Evolutionary conservation across 2,888 invertebrate genomes (phyloP).

Genomic region (Anaspis maculata): DNA sequence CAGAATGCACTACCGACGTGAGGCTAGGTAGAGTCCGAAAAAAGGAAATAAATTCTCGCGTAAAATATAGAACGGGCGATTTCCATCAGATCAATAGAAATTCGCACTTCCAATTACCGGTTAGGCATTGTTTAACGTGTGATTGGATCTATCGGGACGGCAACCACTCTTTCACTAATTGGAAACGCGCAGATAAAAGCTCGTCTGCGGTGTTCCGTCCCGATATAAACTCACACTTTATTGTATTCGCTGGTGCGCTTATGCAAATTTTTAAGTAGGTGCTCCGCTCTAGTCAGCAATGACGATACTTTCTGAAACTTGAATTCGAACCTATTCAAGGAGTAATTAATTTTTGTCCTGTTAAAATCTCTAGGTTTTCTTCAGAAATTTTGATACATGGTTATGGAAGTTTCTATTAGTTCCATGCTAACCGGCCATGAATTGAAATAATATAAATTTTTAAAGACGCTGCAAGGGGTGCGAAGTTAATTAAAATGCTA

Average conservation of each 20-base stretch:
- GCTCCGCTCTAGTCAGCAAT: conserved; percentile 2
- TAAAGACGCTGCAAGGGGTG: too few species aligned
- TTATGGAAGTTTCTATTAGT: too few species aligned
- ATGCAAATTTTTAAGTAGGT: conserved; percentile 19
- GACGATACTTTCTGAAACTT: conserved; percentile 3
- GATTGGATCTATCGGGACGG: conserved; percentile 26
- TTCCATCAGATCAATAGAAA: conserved; percentile 16
- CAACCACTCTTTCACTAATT: conserved; percentile 27
- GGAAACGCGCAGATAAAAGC: conserved; percentile 25
- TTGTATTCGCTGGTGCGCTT: conserved; percentile 11
- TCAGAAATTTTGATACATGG: conserved; percentile 1
- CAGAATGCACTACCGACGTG: too few species aligned
- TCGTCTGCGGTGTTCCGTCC: conserved; percentile 9
- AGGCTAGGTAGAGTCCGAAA: too few species aligned
- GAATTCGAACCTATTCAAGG: background rate
- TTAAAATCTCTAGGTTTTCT: conserved; percentile 1
- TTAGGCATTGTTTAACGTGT: conserved; percentile 26
- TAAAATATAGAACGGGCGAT: too few species aligned
- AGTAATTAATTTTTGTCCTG: background rate
- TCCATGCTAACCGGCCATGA: too few species aligned
- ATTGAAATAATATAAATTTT: too few species aligned
- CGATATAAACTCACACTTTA: conserved; percentile 10
- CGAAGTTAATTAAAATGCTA: too few species aligned
- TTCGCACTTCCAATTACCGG: conserved; percentile 26
- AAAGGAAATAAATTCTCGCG: too few species aligned